phyloP scores from a whole-genome alignment of 2,888 invertebrate species.

The Gastrophysa polygoni region DNA sequence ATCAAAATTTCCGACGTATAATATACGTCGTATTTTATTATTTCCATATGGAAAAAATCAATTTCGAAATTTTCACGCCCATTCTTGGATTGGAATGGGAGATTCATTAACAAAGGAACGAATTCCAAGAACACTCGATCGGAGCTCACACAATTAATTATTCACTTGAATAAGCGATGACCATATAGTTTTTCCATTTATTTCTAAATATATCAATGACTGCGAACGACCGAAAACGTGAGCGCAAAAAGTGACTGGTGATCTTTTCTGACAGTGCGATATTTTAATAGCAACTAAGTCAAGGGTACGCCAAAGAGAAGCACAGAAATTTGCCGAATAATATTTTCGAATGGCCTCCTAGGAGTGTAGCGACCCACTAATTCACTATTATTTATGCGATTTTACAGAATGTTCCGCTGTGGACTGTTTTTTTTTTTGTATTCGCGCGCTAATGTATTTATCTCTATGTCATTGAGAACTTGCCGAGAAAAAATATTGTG shows the following conservation, averaged over 20 bases:
- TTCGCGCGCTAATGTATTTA: no score
- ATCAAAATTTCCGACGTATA: no score
- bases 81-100: not conserved
- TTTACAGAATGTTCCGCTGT: no score
- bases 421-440: no score
- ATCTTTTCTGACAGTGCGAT: constrained; percentile 13
- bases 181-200: constrained; percentile 35
- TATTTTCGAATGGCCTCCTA: not conserved
- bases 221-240: not conserved
- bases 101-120: constrained; percentile 9
- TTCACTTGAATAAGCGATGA: constrained; percentile 38
- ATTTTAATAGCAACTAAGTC: constrained; percentile 23
- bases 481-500: no score
- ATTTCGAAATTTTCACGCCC: not conserved
- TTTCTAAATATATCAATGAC: constrained; percentile 40
- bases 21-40: not conserved
- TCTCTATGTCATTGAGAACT: no score
- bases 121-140: constrained; percentile 17
- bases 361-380: not conserved
- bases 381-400: not conserved
- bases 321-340: not conserved
- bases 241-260: not conserved
- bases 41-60: no score
- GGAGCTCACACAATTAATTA: constrained; percentile 34
- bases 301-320: constrained; percentile 8